Evolutionary conservation across 2,888 invertebrate genomes (phyloP).

Genomic region (Nemapogon koenigi): DNA sequence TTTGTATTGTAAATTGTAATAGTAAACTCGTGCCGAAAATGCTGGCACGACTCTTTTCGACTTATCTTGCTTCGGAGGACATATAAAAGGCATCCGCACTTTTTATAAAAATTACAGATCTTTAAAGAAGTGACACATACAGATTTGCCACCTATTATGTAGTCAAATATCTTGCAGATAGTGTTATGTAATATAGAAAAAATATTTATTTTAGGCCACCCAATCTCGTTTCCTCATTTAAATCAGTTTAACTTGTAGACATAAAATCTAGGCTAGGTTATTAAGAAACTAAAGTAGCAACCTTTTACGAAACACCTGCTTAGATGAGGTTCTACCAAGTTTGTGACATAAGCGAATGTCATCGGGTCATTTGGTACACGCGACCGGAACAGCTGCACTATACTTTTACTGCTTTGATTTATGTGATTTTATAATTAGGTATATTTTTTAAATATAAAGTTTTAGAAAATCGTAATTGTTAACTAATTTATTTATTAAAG

Average conservation of each 20-base stretch:
- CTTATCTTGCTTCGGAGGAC: no score
- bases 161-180: no score
- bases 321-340: background rate
- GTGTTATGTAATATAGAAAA: no score
- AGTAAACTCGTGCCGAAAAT: no score
- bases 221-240: background rate
- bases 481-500: background rate
- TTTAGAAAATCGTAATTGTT: background rate
- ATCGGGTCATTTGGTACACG: background rate
- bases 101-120: no score
- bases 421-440: background rate
- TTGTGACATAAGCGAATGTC: conserved; percentile 6
- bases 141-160: no score
- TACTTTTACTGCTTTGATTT: background rate
- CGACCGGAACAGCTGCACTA: background rate
- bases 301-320: background rate
- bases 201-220: no score
- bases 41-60: no score
- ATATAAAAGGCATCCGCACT: no score
- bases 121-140: no score
- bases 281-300: background rate
- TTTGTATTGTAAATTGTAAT: no score
- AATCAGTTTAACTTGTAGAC: background rate
- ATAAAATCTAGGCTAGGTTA: background rate
- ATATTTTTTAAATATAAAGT: background rate